Evolutionary conservation across 2,797 vertebrate genomes (phyloP).

Genomic region (Ibycter americanus): DNA sequence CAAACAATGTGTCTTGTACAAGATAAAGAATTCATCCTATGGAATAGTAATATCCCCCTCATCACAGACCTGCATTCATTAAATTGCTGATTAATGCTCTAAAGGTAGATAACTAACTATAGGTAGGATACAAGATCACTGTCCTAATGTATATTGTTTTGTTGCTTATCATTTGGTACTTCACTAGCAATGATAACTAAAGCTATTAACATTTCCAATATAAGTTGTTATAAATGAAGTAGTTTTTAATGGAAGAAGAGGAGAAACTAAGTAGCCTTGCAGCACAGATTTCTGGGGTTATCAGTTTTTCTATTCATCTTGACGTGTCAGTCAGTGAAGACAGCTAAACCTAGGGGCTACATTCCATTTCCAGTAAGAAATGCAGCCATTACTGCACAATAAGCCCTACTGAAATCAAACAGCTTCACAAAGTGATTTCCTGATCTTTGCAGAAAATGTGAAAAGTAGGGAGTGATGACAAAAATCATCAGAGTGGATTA

Average conservation of each 20-base stretch:
- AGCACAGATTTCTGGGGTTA: not conserved
- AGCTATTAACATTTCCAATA: not conserved
- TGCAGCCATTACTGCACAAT: not conserved
- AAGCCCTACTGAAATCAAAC: not conserved
- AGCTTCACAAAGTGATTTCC: not conserved
- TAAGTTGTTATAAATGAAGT: not conserved
- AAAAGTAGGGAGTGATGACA: not conserved
- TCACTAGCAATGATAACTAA: not conserved
- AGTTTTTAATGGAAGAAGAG: not conserved
- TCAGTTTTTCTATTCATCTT: not conserved
- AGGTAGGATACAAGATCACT: not conserved
- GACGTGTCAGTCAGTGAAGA: not conserved
- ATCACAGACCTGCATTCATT: not conserved
- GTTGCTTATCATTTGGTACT: not conserved
- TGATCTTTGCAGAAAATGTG: not conserved
- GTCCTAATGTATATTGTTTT: not conserved
- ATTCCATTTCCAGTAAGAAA: not conserved
- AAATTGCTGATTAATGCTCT: not conserved
- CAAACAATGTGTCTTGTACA: not conserved
- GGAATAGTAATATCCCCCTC: not conserved
- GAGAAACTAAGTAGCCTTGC: not conserved
- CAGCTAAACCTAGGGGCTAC: not conserved
- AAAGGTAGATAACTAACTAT: not conserved
- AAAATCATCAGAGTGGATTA: not conserved
- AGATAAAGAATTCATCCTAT: not conserved